Evolutionary conservation across 2,888 invertebrate genomes (phyloP).

Genomic region (Drosophila cracens): DNA sequence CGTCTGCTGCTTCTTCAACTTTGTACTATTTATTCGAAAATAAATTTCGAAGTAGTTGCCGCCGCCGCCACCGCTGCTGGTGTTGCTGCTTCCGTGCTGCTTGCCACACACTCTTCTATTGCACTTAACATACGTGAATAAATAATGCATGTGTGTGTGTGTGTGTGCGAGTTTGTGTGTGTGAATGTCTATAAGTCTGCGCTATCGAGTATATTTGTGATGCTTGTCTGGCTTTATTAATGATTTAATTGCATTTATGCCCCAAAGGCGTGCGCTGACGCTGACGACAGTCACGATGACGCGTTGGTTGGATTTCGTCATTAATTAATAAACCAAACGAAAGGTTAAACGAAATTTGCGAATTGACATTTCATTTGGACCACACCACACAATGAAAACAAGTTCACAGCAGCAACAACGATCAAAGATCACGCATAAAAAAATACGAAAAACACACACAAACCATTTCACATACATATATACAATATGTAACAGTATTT

Average conservation of each 20-base stretch:
- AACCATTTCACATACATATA: neutral
- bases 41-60: constrained; percentile 79
- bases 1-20: constrained; percentile 72
- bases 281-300: constrained; percentile 60
- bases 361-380: constrained; percentile 55
- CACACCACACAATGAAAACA: constrained; percentile 14
- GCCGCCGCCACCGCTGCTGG: constrained; percentile 17
- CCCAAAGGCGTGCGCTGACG: constrained; percentile 70
- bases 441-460: constrained; percentile 14
- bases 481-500: constrained; percentile 20
- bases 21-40: constrained; percentile 80
- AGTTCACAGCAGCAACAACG: constrained; percentile 23
- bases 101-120: constrained; percentile 64
- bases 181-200: constrained; percentile 21
- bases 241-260: constrained; percentile 77
- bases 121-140: constrained; percentile 57
- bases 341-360: constrained; percentile 71
- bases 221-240: constrained; percentile 76
- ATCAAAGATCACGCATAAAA: constrained; percentile 35
- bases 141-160: constrained; percentile 13
- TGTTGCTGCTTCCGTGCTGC: constrained; percentile 47
- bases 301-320: constrained; percentile 65
- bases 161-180: neutral
- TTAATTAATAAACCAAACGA: constrained; percentile 72
- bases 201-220: constrained; percentile 56